Evolutionary conservation across 2,797 vertebrate species (phyloP), one percentile per base, ranked within the genome.

Genomic region (Pangasius djambal): DNA sequence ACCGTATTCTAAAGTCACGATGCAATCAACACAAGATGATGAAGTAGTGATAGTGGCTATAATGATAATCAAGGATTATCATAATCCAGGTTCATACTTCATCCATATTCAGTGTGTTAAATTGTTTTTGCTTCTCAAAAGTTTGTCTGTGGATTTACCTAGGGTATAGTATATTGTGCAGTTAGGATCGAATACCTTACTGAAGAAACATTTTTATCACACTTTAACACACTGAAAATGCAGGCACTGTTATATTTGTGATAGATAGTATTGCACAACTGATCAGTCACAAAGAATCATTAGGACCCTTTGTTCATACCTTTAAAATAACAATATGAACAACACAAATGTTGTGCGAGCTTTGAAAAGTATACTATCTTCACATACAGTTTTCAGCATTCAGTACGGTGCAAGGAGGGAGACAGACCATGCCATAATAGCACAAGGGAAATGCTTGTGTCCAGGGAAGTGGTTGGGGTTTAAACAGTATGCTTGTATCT

Each of bases 201-300:
- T n/a, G 34, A 22, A 31, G 18, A 31, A 84, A 50, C 37, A 65
- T 65, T 65, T 69, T 69, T 59, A 44, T 79, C 85, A 89, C 86
- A 89, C 87, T 92, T 92, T 88, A 92, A 91, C 90, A 92, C 91
- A 92, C 65, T 92, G 89, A 91, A 88, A 92, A 92, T 83, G 89
- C 75, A 88, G 59, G 86, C 48, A 91, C 83, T 83, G 91, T 72
- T 28, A 40, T 91, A 85, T 89, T 88, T 90, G 85, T 91, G 52
- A 90, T 92, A 94, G 94, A 96, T 93, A 95, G 94, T 92, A 95
- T 95, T 92, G n/a, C 69, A 88, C 87, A 88, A 67, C 88, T 25
- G 44, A 78, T 9, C 22, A 67, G 70, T 15, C 72, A 88, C 48
- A 85, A 75, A 85, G 50, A 69, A 86, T 86, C 69, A 52, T 69